These are phyloP conservation scores for Cyrtorhinus lividipennis DNA, from an alignment of 1,140 invertebrate species.

Conservation along the genomic window DNA sequence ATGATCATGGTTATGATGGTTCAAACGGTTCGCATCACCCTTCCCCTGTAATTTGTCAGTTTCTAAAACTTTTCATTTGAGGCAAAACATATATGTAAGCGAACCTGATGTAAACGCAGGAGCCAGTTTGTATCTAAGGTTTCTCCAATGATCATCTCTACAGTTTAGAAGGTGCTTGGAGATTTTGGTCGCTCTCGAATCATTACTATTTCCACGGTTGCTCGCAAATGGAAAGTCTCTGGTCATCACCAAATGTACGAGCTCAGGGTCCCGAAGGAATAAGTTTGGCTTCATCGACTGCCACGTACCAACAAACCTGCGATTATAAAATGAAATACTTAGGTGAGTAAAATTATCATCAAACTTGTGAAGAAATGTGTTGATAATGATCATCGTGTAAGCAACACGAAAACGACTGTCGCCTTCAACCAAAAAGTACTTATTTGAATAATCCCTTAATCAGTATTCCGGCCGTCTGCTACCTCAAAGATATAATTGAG, in stretches of 20 bases:
- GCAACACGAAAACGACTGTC: too few relatives aligned
- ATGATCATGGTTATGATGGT: neutral
- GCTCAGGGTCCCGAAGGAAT: neutral
- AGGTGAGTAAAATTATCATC: too few relatives aligned
- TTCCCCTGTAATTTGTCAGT: neutral
- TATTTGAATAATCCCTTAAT: too few relatives aligned
- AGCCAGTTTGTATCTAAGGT: neutral
- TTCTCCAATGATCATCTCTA: neutral
- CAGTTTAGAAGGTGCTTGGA: neutral
- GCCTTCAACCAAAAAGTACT: too few relatives aligned
- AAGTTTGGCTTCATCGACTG: neutral
- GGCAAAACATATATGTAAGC: neutral
- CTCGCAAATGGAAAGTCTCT: neutral
- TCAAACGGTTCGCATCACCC: neutral
- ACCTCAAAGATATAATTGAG: too few relatives aligned
- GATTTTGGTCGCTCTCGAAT: neutral
- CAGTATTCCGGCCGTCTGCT: too few relatives aligned
- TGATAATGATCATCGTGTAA: too few relatives aligned
- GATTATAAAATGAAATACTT: too few relatives aligned
- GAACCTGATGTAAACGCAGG: neutral
- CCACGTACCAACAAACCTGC: neutral
- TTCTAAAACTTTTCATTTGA: neutral
- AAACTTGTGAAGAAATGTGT: too few relatives aligned
- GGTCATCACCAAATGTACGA: neutral
- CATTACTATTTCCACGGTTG: neutral